phyloP scores from a whole-genome alignment of 2,113 vertebrate species.

The Oncorhynchus nerka region DNA sequence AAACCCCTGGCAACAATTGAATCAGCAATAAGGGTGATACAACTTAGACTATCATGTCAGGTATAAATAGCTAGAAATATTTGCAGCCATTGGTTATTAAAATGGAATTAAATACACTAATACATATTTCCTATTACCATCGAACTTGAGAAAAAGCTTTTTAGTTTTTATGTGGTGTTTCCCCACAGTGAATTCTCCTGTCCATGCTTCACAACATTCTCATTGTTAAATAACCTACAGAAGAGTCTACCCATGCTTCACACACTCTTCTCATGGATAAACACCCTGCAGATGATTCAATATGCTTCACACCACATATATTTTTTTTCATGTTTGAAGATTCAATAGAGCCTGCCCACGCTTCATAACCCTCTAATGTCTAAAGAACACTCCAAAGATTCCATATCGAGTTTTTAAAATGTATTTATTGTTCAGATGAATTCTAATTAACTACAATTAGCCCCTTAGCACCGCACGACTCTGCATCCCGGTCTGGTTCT shows the following conservation, averaged over 20 bases:
- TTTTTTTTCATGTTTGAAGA: too few species aligned
- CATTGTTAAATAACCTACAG: too few species aligned
- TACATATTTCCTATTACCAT: too few species aligned
- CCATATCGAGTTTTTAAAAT: constrained; percentile 43
- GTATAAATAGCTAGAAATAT: neutral
- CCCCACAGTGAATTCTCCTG: too few species aligned
- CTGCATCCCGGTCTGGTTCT: constrained; percentile 41
- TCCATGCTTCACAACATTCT: too few species aligned
- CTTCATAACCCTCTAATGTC: neutral
- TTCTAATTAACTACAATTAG: constrained; percentile 66
- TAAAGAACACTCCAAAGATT: constrained; percentile 11
- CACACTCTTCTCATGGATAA: too few species aligned
- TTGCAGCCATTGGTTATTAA: neutral
- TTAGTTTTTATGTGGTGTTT: too few species aligned
- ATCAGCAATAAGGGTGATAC: neutral
- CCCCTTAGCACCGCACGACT: constrained; percentile 18
- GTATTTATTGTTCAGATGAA: constrained; percentile 50
- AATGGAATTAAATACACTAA: neutral
- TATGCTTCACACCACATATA: too few species aligned
- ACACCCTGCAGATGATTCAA: too few species aligned
- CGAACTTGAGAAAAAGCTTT: too few species aligned
- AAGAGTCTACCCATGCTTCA: too few species aligned
- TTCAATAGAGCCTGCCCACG: neutral
- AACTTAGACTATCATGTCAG: neutral
- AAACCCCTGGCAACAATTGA: neutral